Evolutionary conservation across 2,797 vertebrate species (phyloP), one percentile per base, ranked within the genome.

Genomic region (Aselliscus stoliczkanus): DNA sequence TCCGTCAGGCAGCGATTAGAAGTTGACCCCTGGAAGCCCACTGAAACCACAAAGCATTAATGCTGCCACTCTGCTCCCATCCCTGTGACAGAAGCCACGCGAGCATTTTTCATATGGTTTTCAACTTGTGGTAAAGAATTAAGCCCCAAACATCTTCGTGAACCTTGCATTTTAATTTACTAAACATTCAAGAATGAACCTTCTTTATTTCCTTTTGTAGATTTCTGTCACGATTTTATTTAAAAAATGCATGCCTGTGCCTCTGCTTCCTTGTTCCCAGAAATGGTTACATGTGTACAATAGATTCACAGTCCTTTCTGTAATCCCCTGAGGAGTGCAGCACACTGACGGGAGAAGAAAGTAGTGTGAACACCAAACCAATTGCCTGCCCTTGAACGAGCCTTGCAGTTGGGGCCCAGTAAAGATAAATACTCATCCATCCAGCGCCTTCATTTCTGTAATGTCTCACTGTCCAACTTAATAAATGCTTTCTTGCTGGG

Each of bases 371-470:
- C 92, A 97, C 60, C 94, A 96, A 97, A 96, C 39, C 1, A 31
- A 93, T 80, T 69, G 82, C 79, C 17, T 44, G 75, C 82, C 69
- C 93, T 84, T 8, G 60, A 97, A 94, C 81, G 96, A 93, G 93
- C 52, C 81, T 97, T 97, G 90, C 96, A 96, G n/a, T 92, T 87
- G 92, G 65, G 97, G 97, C 96, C 92, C 95, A 94, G 79, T 89
- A 96, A 98, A 98, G 98, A 98, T 98, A 98, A 98, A 98, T 98
- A 98, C 93, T 98, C 97, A 97, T 98, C 98, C 95, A 97, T 98
- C 97, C 97, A 98, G 96, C 39, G 97, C 98, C 96, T 98, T 98
- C 98, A 97, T 98, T 95, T 98, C 97, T 98, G 98, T 98, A 98
- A 98, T 98, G 98, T 98, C 98, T 98, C 97, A 97, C 95, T 98